A percentile compares a stretch with the other conserved stretches of the same genome.
phyloP scores from a whole-genome alignment of 2,113 vertebrate species.

The Puffinus mauretanicus region DNA sequence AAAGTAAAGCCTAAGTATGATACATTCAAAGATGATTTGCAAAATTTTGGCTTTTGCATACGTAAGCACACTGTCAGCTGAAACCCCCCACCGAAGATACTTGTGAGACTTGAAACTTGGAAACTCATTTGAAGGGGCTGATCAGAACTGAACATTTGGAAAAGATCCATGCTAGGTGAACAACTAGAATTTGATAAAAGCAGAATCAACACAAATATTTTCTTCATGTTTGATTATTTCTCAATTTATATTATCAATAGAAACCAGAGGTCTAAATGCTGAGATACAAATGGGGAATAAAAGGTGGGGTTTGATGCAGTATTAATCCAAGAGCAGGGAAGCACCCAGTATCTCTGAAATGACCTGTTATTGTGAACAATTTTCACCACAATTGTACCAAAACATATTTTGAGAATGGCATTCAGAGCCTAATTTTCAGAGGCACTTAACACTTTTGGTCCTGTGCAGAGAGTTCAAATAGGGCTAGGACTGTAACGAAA shows the following conservation, averaged over 20 bases:
- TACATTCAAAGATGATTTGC: slow-evolving; percentile 17
- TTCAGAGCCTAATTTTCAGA: background rate
- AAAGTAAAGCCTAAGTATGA: slow-evolving; percentile 13
- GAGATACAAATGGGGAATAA: background rate
- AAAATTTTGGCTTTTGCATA: slow-evolving; percentile 45
- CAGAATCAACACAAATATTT: background rate
- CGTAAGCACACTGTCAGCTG: slow-evolving; percentile 45
- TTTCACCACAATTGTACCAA: background rate
- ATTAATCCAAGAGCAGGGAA: background rate
- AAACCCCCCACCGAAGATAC: background rate
- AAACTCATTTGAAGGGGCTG: background rate
- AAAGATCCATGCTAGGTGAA: background rate
- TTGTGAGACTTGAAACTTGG: background rate
- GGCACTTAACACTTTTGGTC: background rate
- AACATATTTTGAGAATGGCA: background rate
- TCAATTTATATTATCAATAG: background rate
- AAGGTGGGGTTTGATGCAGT: background rate
- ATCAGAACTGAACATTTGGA: background rate
- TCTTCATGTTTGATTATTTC: background rate
- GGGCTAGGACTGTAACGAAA: background rate
- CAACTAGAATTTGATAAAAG: background rate
- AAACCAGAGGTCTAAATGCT: background rate
- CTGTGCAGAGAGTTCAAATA: background rate
- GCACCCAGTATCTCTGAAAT: background rate
- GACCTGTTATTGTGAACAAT: background rate